These are phyloP conservation scores for Phalloptychus januarius DNA, from an alignment of 2,797 vertebrate genomes.

Conservation along the genomic window DNA sequence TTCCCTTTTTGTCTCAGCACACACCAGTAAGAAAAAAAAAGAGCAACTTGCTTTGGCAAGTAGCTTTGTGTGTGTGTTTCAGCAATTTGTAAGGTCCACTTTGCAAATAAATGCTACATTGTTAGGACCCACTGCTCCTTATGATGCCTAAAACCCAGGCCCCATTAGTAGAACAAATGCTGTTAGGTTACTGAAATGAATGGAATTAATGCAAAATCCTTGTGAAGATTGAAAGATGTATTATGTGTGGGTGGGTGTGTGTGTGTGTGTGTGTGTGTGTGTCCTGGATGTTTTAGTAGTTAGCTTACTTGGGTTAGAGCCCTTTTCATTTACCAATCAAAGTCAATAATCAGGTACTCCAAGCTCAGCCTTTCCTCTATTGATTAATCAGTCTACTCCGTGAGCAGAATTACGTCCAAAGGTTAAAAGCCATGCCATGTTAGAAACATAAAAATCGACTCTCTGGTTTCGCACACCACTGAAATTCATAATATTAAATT, in stretches of 20 bases:
- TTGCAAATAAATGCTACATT: too few species aligned
- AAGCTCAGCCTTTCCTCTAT: conserved; percentile 41
- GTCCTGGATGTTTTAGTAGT: not conserved
- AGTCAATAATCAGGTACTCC: conserved; percentile 41
- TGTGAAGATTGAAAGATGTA: not conserved
- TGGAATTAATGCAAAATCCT: not conserved
- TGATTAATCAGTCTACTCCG: conserved; percentile 35
- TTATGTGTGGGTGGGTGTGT: not conserved
- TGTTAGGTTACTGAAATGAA: not conserved
- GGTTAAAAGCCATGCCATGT: conserved; percentile 55
- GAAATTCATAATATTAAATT: conserved; percentile 32
- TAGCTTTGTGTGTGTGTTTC: not conserved
- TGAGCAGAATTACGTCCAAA: conserved; percentile 50
- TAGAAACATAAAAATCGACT: conserved; percentile 52
- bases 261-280: not conserved
- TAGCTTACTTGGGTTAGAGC: conserved; percentile 10
- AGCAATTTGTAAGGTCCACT: not conserved
- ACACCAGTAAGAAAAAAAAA: not conserved
- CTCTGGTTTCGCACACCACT: conserved; percentile 8
- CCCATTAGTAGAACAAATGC: too few species aligned
- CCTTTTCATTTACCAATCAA: conserved; percentile 36
- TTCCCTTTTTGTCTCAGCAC: conserved; percentile 4
- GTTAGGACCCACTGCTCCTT: not conserved
- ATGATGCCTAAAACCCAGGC: not conserved
- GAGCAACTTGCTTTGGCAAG: not conserved